Evolutionary conservation across 2,113 vertebrate genomes (phyloP).

Genomic region (Hymenochirus boettgeri): DNA sequence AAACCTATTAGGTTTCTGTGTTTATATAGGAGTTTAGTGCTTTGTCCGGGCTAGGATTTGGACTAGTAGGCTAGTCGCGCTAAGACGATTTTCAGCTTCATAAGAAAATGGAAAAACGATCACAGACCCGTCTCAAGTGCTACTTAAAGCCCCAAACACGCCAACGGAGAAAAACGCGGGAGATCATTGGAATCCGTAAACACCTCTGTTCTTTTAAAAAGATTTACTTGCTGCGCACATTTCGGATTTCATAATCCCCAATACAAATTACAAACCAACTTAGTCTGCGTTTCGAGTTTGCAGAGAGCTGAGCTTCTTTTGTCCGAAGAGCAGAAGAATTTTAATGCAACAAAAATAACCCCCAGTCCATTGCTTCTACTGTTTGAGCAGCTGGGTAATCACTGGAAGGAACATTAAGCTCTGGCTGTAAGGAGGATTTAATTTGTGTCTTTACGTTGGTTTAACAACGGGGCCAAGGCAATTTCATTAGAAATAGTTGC

Average conservation of each 20-base stretch:
- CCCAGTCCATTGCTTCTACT: conserved; percentile 62
- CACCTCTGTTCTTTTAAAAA: conserved; percentile 71
- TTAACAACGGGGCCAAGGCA: conserved; percentile 32
- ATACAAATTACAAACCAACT: no score
- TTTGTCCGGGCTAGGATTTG: conserved; percentile 72
- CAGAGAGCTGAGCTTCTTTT: conserved; percentile 69
- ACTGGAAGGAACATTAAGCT: conserved; percentile 23
- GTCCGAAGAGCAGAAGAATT: conserved; percentile 66
- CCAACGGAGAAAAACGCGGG: conserved; percentile 68
- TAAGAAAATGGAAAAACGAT: conserved; percentile 53
- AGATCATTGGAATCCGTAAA: conserved; percentile 86
- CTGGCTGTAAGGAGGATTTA: conserved; percentile 31
- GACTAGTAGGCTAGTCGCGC: conserved; percentile 72
- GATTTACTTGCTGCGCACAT: conserved; percentile 75
- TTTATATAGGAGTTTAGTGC: conserved; percentile 82
- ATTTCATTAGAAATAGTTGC: conserved; percentile 22
- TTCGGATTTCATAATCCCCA: no score
- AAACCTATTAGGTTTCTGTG: conserved; percentile 84
- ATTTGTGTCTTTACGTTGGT: conserved; percentile 43
- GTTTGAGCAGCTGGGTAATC: conserved; percentile 73
- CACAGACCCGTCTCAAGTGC: conserved; percentile 68
- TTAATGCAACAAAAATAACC: conserved; percentile 53
- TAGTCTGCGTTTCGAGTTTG: conserved; percentile 67
- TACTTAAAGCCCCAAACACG: conserved; percentile 79
- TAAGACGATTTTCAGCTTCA: conserved; percentile 78